A percentile compares a stretch with the other conserved stretches of the same genome.
Conservation (phyloP, 2,797 vertebrate genomes). For the Anguilla obscura region DNA sequence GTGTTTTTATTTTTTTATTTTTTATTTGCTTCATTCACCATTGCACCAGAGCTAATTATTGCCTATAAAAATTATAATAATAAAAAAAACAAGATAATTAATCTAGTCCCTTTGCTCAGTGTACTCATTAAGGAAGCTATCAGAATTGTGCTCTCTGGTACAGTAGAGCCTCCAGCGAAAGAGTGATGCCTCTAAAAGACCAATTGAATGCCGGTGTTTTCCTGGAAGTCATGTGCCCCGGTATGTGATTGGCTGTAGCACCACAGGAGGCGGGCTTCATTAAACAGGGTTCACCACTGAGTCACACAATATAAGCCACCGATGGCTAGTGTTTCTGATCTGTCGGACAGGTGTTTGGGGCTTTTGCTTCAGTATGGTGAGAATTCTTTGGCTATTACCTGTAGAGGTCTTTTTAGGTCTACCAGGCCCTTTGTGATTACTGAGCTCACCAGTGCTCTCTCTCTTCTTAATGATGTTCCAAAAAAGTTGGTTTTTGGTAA, state of each 20-base stretch:
- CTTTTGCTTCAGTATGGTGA: too few relatives aligned
- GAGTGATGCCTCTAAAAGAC: background rate
- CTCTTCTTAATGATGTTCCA: too few relatives aligned
- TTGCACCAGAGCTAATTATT: conserved; percentile 1
- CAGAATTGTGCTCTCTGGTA: background rate
- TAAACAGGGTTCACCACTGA: background rate
- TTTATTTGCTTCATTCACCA: background rate
- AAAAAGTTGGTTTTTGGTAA: too few relatives aligned
- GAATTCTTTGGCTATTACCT: too few relatives aligned
- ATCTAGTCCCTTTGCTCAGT: background rate
- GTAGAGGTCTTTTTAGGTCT: too few relatives aligned
- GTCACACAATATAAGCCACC: background rate
- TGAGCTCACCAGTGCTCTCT: too few relatives aligned
- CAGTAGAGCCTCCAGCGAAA: background rate
- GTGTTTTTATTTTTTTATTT: background rate
- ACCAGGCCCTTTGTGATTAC: too few relatives aligned
- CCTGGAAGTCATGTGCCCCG: background rate
- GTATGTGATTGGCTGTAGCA: background rate
- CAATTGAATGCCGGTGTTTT: background rate
- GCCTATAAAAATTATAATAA: background rate
- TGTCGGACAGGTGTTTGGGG: too few relatives aligned
- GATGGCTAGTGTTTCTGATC: too few relatives aligned
- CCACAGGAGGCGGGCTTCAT: background rate
- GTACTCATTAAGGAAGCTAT: background rate
- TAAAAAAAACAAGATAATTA: background rate